Conservation (phyloP, 2,888 invertebrate species). For the Leptopilina drosophilae region DNA sequence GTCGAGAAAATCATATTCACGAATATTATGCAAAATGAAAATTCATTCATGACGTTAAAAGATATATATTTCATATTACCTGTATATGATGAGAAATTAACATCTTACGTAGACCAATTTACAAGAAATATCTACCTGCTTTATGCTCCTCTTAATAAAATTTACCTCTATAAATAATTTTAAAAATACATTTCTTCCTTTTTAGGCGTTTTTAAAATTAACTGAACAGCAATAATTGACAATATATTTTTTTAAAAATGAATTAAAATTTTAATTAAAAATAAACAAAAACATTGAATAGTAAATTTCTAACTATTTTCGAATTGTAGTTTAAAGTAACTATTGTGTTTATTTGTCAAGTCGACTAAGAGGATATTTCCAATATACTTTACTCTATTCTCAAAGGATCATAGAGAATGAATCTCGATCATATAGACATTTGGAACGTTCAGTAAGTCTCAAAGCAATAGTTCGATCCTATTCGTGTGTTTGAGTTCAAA, state of each 20-base stretch:
- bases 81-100: slow-evolving; percentile 17
- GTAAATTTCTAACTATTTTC: too few relatives aligned
- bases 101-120: background rate
- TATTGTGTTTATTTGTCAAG: background rate
- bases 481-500: slow-evolving; percentile 19
- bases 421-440: slow-evolving; percentile 45
- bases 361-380: background rate
- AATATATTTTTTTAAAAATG: too few relatives aligned
- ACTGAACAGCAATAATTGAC: too few relatives aligned
- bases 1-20: slow-evolving; percentile 33
- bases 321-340: too few relatives aligned
- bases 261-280: too few relatives aligned
- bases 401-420: slow-evolving; percentile 10
- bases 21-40: slow-evolving; percentile 36
- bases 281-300: too few relatives aligned
- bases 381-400: background rate
- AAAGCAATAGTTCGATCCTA: slow-evolving; percentile 32
- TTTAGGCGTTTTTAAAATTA: too few relatives aligned
- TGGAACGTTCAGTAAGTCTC: slow-evolving; percentile 1
- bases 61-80: slow-evolving; percentile 14
- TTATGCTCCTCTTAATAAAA: background rate
- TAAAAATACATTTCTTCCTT: too few relatives aligned
- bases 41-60: slow-evolving; percentile 6
- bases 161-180: background rate
- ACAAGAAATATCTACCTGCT: background rate